Evolutionary conservation across 1,140 invertebrate species (phyloP), one percentile per base, ranked within the genome.

Genomic region (Brachionus koreanus): DNA sequence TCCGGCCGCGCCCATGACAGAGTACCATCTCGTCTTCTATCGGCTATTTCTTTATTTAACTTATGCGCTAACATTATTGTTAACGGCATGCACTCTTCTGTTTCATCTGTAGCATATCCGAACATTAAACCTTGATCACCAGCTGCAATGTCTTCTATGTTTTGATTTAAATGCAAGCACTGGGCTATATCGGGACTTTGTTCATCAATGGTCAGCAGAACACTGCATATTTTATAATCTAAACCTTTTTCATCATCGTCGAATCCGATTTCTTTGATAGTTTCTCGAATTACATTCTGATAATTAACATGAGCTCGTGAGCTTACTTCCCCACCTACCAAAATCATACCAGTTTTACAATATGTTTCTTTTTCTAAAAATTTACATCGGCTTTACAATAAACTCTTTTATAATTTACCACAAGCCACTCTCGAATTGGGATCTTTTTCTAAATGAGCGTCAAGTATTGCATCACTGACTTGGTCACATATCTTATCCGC

Each of bases 401-500:
- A 75, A 12, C 3, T 39, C 3, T 5, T 10, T 46, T 12, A 9
- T 29, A 25, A 82, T 74, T 83, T 89, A 96, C 94, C 96, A 89
- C 96, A 98, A 75, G 96, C 96, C 83, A 99, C 96, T 92, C 98
- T 98, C 43, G 97, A 96, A 89, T 98, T 91, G 23, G 96, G 95
- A 90, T 99, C 97, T 90, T 98, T 94, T 86, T 90, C 91, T 74
- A 99, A 90, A 91, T 98, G 95, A 85, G 97, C 97, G 90, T 99
- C 97, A 84, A 99, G 90, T 86, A 99, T 94, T 84, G 97, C 97
- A 91, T 99, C 97, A 90, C 95, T 98, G 85, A 99, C 96, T 90
- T 98, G 97, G 90, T 99, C 97, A 87, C 97, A 99, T 92, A 99
- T 97, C 93, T 99, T 98, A 88, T 98, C 97, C 85, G 92, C 96